Evolutionary conservation across 2,797 vertebrate genomes (phyloP).

Genomic region (Pipistrellus pipistrellus): DNA sequence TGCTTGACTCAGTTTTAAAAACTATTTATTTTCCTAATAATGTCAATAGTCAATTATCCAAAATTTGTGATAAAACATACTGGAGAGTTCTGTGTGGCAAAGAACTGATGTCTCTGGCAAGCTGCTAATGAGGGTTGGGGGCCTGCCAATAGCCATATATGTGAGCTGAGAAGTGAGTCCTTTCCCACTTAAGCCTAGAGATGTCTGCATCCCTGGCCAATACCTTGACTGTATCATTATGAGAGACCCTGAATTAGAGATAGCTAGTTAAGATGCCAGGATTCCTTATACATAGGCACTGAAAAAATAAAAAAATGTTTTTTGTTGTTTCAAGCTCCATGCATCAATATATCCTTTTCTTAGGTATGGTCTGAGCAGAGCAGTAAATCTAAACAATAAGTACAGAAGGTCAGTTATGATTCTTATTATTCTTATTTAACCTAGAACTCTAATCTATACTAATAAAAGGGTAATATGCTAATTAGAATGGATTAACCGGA

Average conservation of each 20-base stretch:
- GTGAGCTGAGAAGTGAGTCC: background rate
- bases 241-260: background rate
- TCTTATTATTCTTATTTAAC: background rate
- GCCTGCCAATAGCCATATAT: background rate
- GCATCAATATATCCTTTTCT: background rate
- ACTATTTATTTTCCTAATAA: background rate
- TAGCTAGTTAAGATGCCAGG: background rate
- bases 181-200: background rate
- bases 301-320: background rate
- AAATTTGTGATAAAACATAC: background rate
- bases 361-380: background rate
- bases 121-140: background rate
- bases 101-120: background rate
- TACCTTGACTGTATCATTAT: background rate
- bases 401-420: background rate
- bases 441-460: background rate
- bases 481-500: no score
- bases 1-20: background rate
- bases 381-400: background rate
- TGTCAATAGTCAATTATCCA: background rate
- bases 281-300: background rate
- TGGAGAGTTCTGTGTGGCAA: background rate
- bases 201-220: background rate
- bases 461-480: no score
- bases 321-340: background rate